phyloP scores from a whole-genome alignment of 2,113 vertebrate genomes.

The Syrrhaptes paradoxus region DNA sequence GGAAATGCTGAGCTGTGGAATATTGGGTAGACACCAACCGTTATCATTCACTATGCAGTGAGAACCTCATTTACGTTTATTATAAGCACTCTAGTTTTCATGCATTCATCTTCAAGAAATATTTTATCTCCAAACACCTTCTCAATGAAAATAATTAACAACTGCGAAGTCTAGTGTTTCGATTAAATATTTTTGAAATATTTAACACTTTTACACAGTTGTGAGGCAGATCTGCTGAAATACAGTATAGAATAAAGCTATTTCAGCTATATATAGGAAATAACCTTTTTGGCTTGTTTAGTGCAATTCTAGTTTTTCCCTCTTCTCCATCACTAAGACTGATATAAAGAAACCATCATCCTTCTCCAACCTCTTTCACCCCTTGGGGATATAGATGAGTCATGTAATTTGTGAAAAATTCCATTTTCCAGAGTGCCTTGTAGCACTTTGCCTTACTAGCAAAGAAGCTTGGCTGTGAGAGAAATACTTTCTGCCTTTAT shows the following conservation, averaged over 20 bases:
- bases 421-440: not conserved
- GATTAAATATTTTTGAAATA: not conserved
- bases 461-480: not conserved
- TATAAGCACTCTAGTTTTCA: not conserved
- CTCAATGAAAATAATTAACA: not conserved
- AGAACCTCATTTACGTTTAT: not conserved
- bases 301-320: not conserved
- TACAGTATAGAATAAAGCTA: not conserved
- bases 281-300: not conserved
- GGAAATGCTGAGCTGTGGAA: not conserved
- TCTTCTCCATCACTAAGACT: not conserved
- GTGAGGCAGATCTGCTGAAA: not conserved
- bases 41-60: not conserved
- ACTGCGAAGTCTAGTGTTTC: not conserved
- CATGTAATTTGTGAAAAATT: not conserved
- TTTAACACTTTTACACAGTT: not conserved
- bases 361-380: not conserved
- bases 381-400: not conserved
- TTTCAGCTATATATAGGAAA: not conserved
- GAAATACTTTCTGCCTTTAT: not conserved
- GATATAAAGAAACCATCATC: not conserved
- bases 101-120: not conserved
- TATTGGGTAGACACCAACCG: not conserved
- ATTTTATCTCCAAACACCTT: not conserved
- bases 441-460: not conserved